These are phyloP conservation scores for Petrocephalus schoutedeni DNA, from an alignment of 2,797 vertebrate genomes.

Conservation along the genomic window DNA sequence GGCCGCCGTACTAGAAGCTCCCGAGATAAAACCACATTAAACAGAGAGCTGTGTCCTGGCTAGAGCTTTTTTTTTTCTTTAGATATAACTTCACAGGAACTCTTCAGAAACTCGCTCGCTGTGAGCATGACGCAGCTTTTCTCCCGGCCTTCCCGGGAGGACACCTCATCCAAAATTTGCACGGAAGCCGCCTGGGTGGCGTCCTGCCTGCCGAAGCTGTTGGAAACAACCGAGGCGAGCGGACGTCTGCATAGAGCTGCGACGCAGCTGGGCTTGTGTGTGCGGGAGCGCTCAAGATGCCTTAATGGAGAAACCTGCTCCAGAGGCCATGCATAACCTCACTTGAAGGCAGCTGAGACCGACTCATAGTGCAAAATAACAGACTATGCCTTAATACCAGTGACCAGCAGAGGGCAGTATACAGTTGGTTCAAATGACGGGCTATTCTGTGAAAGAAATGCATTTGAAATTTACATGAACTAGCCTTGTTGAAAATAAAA, in stretches of 20 bases:
- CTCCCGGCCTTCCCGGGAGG: slow-evolving; percentile 19
- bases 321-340: not conserved
- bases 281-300: not conserved
- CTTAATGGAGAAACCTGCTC: not conserved
- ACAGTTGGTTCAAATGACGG: slow-evolving; percentile 21
- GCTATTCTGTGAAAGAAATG: not conserved
- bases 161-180: slow-evolving; percentile 41
- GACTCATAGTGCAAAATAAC: not conserved
- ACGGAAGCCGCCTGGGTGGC: slow-evolving; percentile 29
- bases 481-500: not conserved
- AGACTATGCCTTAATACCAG: not conserved
- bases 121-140: slow-evolving; percentile 31
- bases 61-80: slow-evolving; percentile 42
- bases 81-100: slow-evolving; percentile 42
- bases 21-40: slow-evolving; percentile 48
- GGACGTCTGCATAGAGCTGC: not conserved
- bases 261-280: not conserved
- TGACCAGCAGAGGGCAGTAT: slow-evolving; percentile 53
- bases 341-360: not conserved
- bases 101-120: slow-evolving; percentile 48
- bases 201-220: not conserved
- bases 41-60: slow-evolving; percentile 38
- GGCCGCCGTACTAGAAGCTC: slow-evolving; percentile 32
- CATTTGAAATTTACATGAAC: not conserved
- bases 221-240: not conserved